Evolutionary conservation across 2,888 invertebrate genomes (phyloP).

Genomic region (Formica aserva): DNA sequence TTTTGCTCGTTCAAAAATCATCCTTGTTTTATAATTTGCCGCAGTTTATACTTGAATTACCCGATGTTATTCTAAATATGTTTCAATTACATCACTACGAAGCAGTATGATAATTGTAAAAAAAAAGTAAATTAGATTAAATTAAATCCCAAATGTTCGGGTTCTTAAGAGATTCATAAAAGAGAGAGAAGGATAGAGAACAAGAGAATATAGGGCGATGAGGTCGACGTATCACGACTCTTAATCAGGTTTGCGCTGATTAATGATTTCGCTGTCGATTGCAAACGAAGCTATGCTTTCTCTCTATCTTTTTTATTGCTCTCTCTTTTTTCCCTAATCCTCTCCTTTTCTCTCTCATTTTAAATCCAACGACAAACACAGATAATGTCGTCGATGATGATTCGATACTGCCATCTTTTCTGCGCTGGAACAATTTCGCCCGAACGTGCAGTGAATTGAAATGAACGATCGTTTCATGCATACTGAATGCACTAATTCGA

Average conservation of each 20-base stretch:
- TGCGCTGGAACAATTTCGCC: neutral
- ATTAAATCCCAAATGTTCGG: slow-evolving; percentile 36
- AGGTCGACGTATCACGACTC: slow-evolving; percentile 42
- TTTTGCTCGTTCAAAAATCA: neutral
- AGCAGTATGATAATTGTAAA: slow-evolving; percentile 6
- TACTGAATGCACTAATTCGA: neutral
- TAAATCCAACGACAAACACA: slow-evolving; percentile 34
- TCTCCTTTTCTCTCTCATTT: neutral
- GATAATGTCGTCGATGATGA: slow-evolving; percentile 45
- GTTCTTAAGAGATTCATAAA: neutral
- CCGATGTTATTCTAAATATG: neutral
- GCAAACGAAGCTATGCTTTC: slow-evolving; percentile 40
- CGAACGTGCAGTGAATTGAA: neutral
- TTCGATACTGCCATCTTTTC: slow-evolving; percentile 25
- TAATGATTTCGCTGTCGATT: slow-evolving; percentile 61
- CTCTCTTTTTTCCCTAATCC: neutral
- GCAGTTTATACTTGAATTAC: neutral
- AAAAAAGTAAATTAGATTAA: slow-evolving; percentile 36
- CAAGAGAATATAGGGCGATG: neutral
- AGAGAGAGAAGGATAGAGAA: slow-evolving; percentile 12
- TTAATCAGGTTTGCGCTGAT: slow-evolving; percentile 65
- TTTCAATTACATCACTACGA: slow-evolving; percentile 7
- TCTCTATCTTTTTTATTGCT: neutral
- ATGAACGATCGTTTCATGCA: neutral
- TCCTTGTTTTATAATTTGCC: slow-evolving; percentile 1